Evolutionary conservation across 2,888 invertebrate genomes (phyloP), one percentile per base, ranked within the genome.

Genomic region (Thymelicus sylvestris): DNA sequence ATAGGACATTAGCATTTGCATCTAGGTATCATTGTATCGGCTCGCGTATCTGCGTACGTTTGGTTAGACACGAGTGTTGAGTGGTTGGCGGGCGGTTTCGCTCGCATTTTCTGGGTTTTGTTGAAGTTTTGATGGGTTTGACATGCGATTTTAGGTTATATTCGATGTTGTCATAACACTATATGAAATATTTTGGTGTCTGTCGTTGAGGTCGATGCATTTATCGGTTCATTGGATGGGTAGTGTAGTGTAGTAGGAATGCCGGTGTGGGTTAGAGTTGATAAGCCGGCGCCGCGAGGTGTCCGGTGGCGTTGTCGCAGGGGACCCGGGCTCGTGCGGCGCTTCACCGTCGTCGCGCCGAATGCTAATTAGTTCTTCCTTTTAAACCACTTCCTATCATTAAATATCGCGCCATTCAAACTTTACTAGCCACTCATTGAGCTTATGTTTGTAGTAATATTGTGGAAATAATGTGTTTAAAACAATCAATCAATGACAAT

Each of bases 1-100:
- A 92, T 93, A 92, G 92, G 91, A 90, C 91, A 92, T 93, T 91
- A 92, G 91, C 91, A 94, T 93, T 93, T 90, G 91, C 90, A 89
- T 91, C 91, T 92, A 92, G 91, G 91, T 92, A 92, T 91, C 90
- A 90, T 90, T 92, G 91, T 92, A 91, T 92, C 87, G 89, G 91
- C 85, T 90, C 85, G 92, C 91, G 91, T 92, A 92, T 91, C 89
- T 86, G 86, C 83, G 90, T 87, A 85, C 88, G 89, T 87, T 81
- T 86, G 86, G 86, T 83, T 83, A 87, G 85, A 84, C 86, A 83
- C 74, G 83, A 82, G 84, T 85, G 83, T 84, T 79, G 79, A 83
- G 81, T 77, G 81, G 79, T 85, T 86, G 82, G 80, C 79, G 79
- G 44, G 79, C 78, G 81, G 77, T 81, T 78, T 73, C 79, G 80